Evolutionary conservation across 2,113 vertebrate genomes (phyloP).

Genomic region (Dermatemys mawii): DNA sequence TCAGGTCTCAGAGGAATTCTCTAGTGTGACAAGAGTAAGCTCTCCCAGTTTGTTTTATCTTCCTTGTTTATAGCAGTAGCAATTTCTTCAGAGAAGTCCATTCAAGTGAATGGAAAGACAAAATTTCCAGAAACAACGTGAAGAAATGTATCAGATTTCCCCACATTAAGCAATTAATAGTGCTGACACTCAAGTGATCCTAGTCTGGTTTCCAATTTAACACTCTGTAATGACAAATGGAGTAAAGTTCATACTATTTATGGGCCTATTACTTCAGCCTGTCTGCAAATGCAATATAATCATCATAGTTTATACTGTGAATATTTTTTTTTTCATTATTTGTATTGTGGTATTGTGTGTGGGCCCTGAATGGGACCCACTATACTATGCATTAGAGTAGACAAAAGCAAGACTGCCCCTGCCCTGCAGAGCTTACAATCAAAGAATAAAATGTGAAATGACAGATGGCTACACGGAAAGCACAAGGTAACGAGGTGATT

Average conservation of each 20-base stretch:
- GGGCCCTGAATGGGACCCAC: neutral
- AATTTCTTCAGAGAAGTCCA: conserved; percentile 39
- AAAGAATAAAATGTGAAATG: too few species aligned
- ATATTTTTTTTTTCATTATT: neutral
- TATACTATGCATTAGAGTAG: neutral
- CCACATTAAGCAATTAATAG: neutral
- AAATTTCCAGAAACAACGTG: conserved; percentile 30
- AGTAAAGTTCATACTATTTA: neutral
- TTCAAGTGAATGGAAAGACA: conserved; percentile 45
- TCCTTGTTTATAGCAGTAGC: conserved; percentile 49
- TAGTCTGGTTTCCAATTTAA: neutral
- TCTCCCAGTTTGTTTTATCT: conserved; percentile 40
- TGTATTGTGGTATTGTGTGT: neutral
- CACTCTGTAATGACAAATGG: neutral
- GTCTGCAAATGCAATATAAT: neutral
- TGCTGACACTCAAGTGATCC: neutral
- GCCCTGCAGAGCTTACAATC: too few species aligned
- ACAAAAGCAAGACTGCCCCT: neutral
- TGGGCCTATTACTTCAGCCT: neutral
- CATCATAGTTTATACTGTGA: neutral
- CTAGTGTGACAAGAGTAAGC: neutral
- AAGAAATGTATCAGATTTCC: neutral
- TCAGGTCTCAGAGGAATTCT: too few species aligned
- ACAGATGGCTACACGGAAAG: too few species aligned
- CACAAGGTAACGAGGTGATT: too few species aligned